Evolutionary conservation across 2,888 invertebrate species (phyloP).

Genomic region (Drosophila anomalata): DNA sequence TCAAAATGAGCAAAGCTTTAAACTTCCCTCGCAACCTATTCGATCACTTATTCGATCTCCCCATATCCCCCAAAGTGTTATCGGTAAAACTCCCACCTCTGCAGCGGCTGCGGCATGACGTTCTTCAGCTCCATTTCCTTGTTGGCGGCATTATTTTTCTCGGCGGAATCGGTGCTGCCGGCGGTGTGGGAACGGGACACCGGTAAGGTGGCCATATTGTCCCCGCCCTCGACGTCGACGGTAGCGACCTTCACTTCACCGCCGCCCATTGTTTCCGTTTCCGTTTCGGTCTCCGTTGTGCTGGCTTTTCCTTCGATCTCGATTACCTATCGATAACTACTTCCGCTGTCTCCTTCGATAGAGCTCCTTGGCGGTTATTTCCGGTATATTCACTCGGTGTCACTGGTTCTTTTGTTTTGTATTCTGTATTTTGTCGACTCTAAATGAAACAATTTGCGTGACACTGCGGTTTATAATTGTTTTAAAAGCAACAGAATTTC

Average conservation of each 20-base stretch:
- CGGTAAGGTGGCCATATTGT: conserved; percentile 95
- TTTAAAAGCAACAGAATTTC: conserved; percentile 60
- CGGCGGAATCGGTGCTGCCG: conserved; percentile 89
- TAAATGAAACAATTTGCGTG: conserved; percentile 62
- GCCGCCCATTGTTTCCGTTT: conserved; percentile 85
- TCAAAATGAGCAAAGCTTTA: background rate
- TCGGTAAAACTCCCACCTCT: conserved; percentile 87
- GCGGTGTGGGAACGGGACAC: conserved; percentile 90
- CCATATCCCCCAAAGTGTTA: background rate
- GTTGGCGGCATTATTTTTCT: conserved; percentile 92
- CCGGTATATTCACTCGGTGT: conserved; percentile 1
- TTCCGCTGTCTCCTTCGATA: background rate
- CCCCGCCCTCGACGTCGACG: conserved; percentile 93
- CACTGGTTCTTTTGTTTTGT: conserved; percentile 2
- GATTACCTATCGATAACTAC: conserved; percentile 19
- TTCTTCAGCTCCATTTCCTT: conserved; percentile 95
- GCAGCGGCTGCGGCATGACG: conserved; percentile 92
- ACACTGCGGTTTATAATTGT: conserved; percentile 26
- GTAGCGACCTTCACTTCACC: conserved; percentile 94
- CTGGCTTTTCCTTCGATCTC: conserved; percentile 35
- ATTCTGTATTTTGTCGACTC: conserved; percentile 6
- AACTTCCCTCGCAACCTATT: no score
- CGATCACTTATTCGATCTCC: no score
- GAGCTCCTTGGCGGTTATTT: background rate
- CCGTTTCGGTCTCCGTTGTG: conserved; percentile 75